Percentiles rank a stretch among this genome's conserved stretches.
These are phyloP conservation scores for Cheirogaleus major DNA, from an alignment of 2,797 vertebrate genomes.

Conservation along the genomic window DNA sequence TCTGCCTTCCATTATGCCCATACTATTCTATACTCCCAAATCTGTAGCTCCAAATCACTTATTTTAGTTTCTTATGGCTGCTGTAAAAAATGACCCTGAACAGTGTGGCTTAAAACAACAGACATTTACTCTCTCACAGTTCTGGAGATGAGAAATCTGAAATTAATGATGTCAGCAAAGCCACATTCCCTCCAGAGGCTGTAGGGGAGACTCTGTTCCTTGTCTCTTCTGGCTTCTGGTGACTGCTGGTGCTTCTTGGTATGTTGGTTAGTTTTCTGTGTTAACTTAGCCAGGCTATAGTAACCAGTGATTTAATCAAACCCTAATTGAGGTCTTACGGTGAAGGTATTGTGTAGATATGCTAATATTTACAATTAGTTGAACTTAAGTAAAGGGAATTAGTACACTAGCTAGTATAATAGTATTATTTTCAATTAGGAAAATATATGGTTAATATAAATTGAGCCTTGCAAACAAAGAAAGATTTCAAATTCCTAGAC, in stretches of 20 bases:
- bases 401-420: background rate
- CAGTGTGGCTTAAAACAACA: background rate
- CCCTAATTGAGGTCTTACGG: background rate
- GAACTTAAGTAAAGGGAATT: background rate
- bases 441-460: background rate
- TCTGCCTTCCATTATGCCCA: background rate
- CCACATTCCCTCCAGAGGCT: rapidly evolving
- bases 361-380: background rate
- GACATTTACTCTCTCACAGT: background rate
- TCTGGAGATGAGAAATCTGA: background rate
- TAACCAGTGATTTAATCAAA: background rate
- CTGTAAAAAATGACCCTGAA: background rate
- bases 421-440: background rate
- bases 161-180: background rate
- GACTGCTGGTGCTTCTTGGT: background rate
- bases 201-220: background rate
- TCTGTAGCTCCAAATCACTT: background rate
- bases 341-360: background rate
- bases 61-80: background rate
- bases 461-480: background rate
- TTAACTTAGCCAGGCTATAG: background rate
- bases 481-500: background rate
- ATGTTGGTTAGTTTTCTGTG: background rate
- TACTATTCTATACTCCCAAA: background rate
- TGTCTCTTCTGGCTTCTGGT: background rate